These are phyloP conservation scores for Adoxophyes honmai DNA, from an alignment of 1,140 invertebrate species.

Conservation along the genomic window DNA sequence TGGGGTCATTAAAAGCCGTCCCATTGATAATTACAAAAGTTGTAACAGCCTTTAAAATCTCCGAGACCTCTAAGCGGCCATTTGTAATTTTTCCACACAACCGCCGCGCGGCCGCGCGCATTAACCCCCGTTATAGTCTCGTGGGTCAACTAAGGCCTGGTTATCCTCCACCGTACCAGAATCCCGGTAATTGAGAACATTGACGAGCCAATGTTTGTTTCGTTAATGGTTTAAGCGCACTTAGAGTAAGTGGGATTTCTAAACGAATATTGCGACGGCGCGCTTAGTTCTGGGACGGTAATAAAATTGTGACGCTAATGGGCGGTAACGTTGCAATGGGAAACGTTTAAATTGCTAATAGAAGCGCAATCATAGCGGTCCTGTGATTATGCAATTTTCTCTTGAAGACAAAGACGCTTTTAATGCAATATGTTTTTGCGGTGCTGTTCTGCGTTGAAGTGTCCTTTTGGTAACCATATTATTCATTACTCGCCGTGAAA, in stretches of 20 bases:
- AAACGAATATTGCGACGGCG: constrained; percentile 10
- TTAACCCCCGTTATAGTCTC: background rate
- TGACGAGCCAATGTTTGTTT: constrained; percentile 12
- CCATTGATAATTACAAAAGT: too few relatives aligned
- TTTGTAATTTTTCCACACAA: background rate
- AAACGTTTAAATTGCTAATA: too few relatives aligned
- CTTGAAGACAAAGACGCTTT: too few relatives aligned
- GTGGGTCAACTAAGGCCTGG: background rate
- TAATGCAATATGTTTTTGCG: too few relatives aligned
- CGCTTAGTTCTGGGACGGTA: background rate
- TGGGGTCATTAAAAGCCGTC: too few relatives aligned
- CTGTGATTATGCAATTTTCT: too few relatives aligned
- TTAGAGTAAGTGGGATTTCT: constrained; percentile 13
- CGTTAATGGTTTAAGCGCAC: constrained; percentile 13
- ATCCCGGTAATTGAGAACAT: background rate
- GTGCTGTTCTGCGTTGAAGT: too few relatives aligned
- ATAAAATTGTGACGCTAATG: constrained; percentile 10
- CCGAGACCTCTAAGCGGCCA: too few relatives aligned
- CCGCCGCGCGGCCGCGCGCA: background rate
- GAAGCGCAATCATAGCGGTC: too few relatives aligned
- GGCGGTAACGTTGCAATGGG: background rate
- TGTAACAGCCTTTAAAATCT: too few relatives aligned
- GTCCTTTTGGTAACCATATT: too few relatives aligned
- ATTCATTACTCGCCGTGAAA: too few relatives aligned
- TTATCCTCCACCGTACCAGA: background rate